Evolutionary conservation across 2,888 invertebrate genomes (phyloP), one percentile per base, ranked within the genome.

Genomic region (Chrysolina haemoptera): DNA sequence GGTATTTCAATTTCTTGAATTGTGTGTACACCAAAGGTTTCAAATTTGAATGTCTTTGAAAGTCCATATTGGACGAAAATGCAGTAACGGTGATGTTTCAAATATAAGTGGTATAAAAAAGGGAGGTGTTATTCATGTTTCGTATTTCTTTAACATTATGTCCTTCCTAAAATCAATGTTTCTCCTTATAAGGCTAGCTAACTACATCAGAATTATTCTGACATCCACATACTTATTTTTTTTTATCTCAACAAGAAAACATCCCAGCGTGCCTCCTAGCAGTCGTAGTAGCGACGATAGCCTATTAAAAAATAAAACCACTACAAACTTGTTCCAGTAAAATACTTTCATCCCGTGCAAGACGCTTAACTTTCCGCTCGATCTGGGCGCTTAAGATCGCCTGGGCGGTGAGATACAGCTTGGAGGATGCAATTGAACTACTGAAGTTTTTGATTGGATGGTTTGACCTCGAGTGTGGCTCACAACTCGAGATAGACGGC

Each of bases 361-460:
- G 22, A 35, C 35, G 22, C 59, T 59, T 27, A 59, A 59, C 59
- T 59, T 35, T 18, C 12, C 59, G 59, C 59, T 59, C 59, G n/a
- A 59, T 59, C 35, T 59, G 10, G 12, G 59, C 59, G 22, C 14
- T 27, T 59, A 8, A 59, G 59, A 59, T 11, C 59, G 59, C n/a
- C 27, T 59, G 35, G 10, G n/a, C 14, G 35, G 59, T n/a, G n/a
- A n/a, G 59, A 27, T 59, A 10, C 59, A 27, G 35, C 9, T n/a
- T 59, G n/a, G 27, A 59, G 16, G 59, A 35, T 59, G 59, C 35
- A 59, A 2, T 27, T n/a, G 35, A 59, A 59, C 35, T 59, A 35
- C 59, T 10, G 8, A 59, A 35, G 53, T 53, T 59, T 59, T 59
- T 59, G 59, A 59, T 59, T 59, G 59, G 59, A 59, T 35, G 59